phyloP scores from a whole-genome alignment of 2,888 invertebrate species.

The Helleia helle region DNA sequence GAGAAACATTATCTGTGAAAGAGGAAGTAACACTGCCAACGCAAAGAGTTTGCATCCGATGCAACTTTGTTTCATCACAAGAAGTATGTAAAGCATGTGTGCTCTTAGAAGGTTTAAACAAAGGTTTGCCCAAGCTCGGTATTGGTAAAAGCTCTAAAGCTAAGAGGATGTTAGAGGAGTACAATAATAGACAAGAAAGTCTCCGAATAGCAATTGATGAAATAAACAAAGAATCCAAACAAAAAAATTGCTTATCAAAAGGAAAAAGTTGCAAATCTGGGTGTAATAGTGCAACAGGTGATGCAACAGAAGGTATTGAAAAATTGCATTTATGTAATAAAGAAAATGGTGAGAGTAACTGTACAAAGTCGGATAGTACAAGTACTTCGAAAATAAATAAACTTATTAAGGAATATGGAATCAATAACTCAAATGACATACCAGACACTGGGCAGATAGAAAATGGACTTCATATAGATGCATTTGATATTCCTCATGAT shows the following conservation, averaged over 20 bases:
- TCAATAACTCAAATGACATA: conserved; percentile 11
- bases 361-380: conserved; percentile 11
- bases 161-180: conserved; percentile 77
- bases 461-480: conserved; percentile 9
- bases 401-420: conserved; percentile 14
- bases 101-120: conserved; percentile 94
- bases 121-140: conserved; percentile 92
- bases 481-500: conserved; percentile 20
- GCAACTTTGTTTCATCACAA: conserved; percentile 94
- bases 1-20: conserved; percentile 88
- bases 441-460: conserved; percentile 10
- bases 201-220: conserved; percentile 33
- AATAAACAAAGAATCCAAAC: conserved; percentile 31
- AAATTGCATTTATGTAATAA: background rate
- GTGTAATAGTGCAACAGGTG: conserved; percentile 27
- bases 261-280: conserved; percentile 27
- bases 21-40: conserved; percentile 87
- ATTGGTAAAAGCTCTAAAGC: conserved; percentile 91
- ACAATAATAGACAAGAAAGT: conserved; percentile 38
- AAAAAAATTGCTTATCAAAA: conserved; percentile 24
- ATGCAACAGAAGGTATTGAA: background rate
- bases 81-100: conserved; percentile 97
- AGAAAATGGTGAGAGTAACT: background rate
- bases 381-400: conserved; percentile 19
- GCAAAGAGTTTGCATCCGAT: conserved; percentile 85